phyloP scores from a whole-genome alignment of 2,888 invertebrate species.

The Orchestes rusci region DNA sequence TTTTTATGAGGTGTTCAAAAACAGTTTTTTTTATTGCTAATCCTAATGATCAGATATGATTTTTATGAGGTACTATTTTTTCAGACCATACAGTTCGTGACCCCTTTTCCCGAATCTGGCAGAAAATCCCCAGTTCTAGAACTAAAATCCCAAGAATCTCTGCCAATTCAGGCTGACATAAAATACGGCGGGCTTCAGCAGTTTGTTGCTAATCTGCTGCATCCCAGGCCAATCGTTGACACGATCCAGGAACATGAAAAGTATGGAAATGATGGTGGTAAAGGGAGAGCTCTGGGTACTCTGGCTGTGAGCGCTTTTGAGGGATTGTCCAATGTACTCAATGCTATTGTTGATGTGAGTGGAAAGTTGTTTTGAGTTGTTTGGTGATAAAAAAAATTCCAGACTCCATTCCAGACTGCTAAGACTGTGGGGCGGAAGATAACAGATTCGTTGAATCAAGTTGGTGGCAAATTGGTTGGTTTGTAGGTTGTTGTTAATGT shows the following conservation, averaged over 20 bases:
- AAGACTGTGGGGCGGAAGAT: constrained; percentile 33
- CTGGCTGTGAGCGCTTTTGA: constrained; percentile 62
- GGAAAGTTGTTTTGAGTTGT: neutral
- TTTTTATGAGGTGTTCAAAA: too few species aligned
- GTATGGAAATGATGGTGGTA: constrained; percentile 69
- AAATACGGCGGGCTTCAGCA: constrained; percentile 37
- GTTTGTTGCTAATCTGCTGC: constrained; percentile 34
- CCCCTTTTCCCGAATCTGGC: constrained; percentile 36
- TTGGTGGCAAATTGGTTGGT: constrained; percentile 38
- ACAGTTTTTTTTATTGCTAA: too few species aligned
- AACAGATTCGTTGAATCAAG: constrained; percentile 31
- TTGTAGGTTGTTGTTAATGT: too few species aligned
- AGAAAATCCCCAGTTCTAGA: constrained; percentile 36
- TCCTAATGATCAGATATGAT: too few species aligned
- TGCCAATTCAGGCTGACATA: constrained; percentile 36
- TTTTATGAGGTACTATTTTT: too few species aligned
- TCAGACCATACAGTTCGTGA: constrained; percentile 14
- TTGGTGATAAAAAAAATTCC: constrained; percentile 16
- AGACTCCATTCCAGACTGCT: constrained; percentile 33
- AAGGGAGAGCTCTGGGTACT: constrained; percentile 55
- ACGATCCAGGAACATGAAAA: constrained; percentile 70
- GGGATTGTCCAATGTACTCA: constrained; percentile 45
- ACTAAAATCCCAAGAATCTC: constrained; percentile 30
- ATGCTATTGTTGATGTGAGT: constrained; percentile 38
- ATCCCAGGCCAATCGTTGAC: constrained; percentile 66